Evolutionary conservation across 2,113 vertebrate genomes (phyloP).

Genomic region (Syngnathus scovelli): DNA sequence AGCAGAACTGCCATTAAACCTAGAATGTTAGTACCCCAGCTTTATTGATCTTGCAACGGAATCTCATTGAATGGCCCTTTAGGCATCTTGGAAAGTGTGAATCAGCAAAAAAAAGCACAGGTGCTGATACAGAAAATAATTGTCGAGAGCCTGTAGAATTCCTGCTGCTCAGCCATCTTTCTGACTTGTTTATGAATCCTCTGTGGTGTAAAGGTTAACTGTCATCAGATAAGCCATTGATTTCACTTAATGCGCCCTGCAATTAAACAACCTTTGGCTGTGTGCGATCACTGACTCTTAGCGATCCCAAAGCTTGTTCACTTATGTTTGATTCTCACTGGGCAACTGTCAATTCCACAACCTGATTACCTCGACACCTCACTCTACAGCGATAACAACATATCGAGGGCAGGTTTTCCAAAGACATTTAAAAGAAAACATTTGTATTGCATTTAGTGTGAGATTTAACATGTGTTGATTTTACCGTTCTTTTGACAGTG

Average conservation of each 20-base stretch:
- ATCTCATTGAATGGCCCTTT: conserved; percentile 52
- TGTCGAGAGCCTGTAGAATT: conserved; percentile 9
- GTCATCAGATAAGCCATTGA: conserved; percentile 79
- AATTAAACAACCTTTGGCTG: conserved; percentile 76
- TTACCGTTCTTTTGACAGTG: neutral
- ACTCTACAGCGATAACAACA: conserved; percentile 18
- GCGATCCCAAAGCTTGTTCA: conserved; percentile 69
- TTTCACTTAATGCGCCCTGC: conserved; percentile 73
- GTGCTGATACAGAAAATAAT: conserved; percentile 41
- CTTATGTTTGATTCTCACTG: conserved; percentile 65
- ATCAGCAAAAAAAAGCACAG: conserved; percentile 55
- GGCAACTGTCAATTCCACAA: conserved; percentile 50
- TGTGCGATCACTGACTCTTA: conserved; percentile 67
- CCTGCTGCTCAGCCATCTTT: conserved; percentile 34
- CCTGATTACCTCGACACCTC: conserved; percentile 40
- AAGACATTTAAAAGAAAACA: conserved; percentile 16
- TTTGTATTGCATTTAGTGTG: conserved; percentile 6
- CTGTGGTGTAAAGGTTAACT: conserved; percentile 65
- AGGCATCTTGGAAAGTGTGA: conserved; percentile 44
- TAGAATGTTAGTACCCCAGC: conserved; percentile 27
- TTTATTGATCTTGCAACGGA: conserved; percentile 56
- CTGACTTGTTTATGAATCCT: conserved; percentile 66
- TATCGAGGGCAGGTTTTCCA: neutral
- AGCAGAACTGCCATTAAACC: conserved; percentile 44
- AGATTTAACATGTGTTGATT: neutral